These are phyloP conservation scores for Hylomyscus alleni DNA, from an alignment of 2,797 vertebrate species.

Conservation along the genomic window DNA sequence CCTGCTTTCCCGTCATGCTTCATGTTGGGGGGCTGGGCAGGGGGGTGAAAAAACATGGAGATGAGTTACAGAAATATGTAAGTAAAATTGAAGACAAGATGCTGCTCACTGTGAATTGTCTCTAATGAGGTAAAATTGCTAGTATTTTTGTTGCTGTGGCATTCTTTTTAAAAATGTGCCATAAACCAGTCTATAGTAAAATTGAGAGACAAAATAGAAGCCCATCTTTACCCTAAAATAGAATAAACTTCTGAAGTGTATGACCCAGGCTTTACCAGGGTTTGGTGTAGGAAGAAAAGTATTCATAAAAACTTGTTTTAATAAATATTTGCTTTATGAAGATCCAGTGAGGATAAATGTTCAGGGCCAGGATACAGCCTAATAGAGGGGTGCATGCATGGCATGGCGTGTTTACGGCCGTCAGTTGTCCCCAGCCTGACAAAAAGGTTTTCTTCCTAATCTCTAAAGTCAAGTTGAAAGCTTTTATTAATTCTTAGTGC, in stretches of 20 bases:
- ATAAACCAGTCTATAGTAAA: constrained; percentile 12
- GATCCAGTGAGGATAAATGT: not conserved
- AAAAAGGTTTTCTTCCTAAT: not conserved
- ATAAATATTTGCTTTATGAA: constrained; percentile 40
- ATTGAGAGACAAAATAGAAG: constrained; percentile 43
- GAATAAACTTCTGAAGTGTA: not conserved
- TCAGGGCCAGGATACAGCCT: not conserved
- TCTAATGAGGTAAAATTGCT: not conserved
- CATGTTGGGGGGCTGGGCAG: too few species aligned
- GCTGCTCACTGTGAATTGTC: not conserved
- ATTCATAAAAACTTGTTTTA: not conserved
- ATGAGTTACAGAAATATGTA: not conserved
- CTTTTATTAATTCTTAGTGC: constrained; percentile 8
- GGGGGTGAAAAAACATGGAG: not conserved
- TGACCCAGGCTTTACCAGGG: not conserved
- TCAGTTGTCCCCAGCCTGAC: not conserved
- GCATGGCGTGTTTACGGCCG: not conserved
- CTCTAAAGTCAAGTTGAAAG: constrained; percentile 27
- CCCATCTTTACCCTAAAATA: not conserved
- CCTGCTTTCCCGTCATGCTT: not conserved
- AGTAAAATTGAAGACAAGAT: not conserved
- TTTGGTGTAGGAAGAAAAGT: constrained; percentile 33
- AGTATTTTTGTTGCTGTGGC: not conserved
- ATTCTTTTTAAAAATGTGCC: constrained; percentile 20
- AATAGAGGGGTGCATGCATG: not conserved